Percentiles rank a stretch among this genome's conserved stretches.
Evolutionary conservation across 1,140 invertebrate genomes (phyloP).

Genomic region (Carposina sasakii): DNA sequence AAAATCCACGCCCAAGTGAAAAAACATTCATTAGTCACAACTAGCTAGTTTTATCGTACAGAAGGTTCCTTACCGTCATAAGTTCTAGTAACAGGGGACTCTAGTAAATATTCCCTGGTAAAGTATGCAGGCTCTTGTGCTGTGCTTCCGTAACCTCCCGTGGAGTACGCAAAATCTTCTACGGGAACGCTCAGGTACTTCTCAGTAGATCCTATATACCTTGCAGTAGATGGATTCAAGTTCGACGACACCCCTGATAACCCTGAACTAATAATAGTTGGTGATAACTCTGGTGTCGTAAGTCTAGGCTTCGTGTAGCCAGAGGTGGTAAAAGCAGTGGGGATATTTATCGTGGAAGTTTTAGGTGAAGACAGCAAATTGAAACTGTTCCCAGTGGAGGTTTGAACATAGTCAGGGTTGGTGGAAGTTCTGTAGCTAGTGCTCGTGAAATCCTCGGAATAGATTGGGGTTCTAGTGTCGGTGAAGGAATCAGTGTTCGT

Average conservation of each 20-base stretch:
- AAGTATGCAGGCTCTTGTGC: slow-evolving; percentile 53
- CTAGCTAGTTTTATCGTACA: too few relatives aligned
- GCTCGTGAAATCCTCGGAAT: slow-evolving; percentile 27
- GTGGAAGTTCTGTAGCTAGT: slow-evolving; percentile 12
- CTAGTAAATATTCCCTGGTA: slow-evolving; percentile 66
- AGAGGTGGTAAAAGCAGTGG: neutral
- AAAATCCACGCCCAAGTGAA: too few relatives aligned
- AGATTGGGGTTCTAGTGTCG: slow-evolving; percentile 35
- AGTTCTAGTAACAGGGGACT: slow-evolving; percentile 55
- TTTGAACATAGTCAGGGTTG: slow-evolving; percentile 2
- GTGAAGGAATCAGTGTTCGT: slow-evolving; percentile 33
- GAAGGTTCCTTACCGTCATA: slow-evolving; percentile 63
- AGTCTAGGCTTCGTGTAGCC: neutral
- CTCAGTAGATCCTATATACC: slow-evolving; percentile 35
- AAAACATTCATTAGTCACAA: too few relatives aligned
- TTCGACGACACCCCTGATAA: slow-evolving; percentile 12
- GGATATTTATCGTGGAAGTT: neutral
- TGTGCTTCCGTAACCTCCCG: slow-evolving; percentile 35
- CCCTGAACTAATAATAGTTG: neutral
- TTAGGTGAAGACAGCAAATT: neutral
- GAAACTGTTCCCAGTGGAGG: neutral
- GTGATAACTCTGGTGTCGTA: neutral
- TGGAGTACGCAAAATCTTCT: slow-evolving; percentile 40
- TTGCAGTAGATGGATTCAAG: slow-evolving; percentile 32
- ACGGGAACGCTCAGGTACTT: slow-evolving; percentile 44